Percentiles rank a stretch among this genome's conserved stretches.
Evolutionary conservation across 2,888 invertebrate genomes (phyloP).

Genomic region (Hoplodrina blanda): DNA sequence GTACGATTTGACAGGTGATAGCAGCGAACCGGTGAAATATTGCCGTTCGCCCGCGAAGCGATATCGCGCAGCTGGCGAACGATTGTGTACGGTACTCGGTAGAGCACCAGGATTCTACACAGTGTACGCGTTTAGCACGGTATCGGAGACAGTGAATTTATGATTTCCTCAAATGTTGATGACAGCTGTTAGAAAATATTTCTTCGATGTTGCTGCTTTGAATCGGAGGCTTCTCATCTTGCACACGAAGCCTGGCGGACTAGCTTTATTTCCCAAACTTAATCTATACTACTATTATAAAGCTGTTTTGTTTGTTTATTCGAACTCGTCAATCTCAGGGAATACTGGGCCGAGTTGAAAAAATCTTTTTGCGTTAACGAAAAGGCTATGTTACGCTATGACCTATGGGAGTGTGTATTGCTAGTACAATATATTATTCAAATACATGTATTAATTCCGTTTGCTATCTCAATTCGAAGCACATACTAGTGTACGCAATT

Average conservation of each 20-base stretch:
- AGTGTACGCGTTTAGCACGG: conserved; percentile 58
- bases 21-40: conserved; percentile 84
- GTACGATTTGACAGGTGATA: conserved; percentile 90
- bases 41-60: conserved; percentile 72
- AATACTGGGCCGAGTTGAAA: no score
- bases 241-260: background rate
- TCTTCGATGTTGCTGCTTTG: conserved; percentile 22
- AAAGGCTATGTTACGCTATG: no score
- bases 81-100: conserved; percentile 69
- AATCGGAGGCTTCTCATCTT: conserved; percentile 45
- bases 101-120: conserved; percentile 60
- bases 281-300: no score
- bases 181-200: conserved; percentile 55
- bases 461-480: conserved; percentile 50
- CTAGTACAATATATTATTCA: conserved; percentile 14
- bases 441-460: conserved; percentile 17
- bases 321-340: no score
- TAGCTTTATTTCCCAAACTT: conserved; percentile 7
- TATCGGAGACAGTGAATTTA: conserved; percentile 65
- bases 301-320: no score
- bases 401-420: no score
- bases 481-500: conserved; percentile 37
- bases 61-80: conserved; percentile 80
- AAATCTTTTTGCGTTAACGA: no score
- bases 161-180: conserved; percentile 59